Conservation (phyloP, 2,888 invertebrate species). For the Drosophila buzzatii region DNA sequence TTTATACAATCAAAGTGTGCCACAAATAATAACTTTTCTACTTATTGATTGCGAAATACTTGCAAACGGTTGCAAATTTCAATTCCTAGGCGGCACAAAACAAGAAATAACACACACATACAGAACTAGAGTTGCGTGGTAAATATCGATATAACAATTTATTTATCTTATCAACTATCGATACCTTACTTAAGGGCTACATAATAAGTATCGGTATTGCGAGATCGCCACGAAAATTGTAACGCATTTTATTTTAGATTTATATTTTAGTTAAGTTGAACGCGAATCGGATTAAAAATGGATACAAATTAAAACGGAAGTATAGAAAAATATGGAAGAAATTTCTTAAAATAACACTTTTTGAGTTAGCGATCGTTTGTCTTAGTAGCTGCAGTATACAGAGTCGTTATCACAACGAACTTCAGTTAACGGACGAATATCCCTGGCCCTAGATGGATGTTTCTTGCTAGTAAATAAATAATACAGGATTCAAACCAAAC, state of each 20-base stretch:
- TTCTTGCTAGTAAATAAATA: background rate
- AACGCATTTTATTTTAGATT: background rate
- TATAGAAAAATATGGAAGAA: background rate
- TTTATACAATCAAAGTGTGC: background rate
- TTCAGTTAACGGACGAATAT: background rate
- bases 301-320: too few relatives aligned
- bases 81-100: slow-evolving; percentile 62
- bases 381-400: background rate
- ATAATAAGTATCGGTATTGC: background rate
- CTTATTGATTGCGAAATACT: slow-evolving; percentile 16
- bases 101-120: slow-evolving; percentile 40
- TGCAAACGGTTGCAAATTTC: slow-evolving; percentile 37
- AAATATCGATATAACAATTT: slow-evolving; percentile 32
- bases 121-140: slow-evolving; percentile 36
- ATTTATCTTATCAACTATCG: slow-evolving; percentile 8
- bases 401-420: background rate
- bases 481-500: background rate
- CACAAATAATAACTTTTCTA: slow-evolving; percentile 2
- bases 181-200: slow-evolving; percentile 7
- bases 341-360: too few relatives aligned
- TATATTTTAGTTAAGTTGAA: background rate
- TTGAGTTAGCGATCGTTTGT: background rate
- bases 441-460: background rate
- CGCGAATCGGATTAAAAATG: background rate
- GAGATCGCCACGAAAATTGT: background rate